Evolutionary conservation across 1,140 invertebrate species (phyloP).

Genomic region (Drosophila novamexicana): DNA sequence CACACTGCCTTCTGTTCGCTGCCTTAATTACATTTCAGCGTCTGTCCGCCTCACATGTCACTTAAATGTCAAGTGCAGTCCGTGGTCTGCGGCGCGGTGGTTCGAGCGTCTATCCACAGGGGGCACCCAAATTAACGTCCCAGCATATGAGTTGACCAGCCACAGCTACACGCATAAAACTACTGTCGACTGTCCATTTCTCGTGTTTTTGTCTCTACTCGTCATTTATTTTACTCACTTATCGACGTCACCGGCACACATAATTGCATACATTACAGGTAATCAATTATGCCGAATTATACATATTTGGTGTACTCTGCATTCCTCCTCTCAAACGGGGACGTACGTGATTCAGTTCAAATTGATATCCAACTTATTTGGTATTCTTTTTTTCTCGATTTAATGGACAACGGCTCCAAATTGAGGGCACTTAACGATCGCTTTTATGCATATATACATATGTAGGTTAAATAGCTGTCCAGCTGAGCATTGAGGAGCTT

Average conservation of each 20-base stretch:
- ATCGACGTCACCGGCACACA: slow-evolving; percentile 37
- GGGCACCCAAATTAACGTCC: slow-evolving; percentile 13
- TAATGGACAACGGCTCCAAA: slow-evolving; percentile 28
- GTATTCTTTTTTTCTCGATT: not conserved
- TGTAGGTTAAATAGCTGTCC: slow-evolving; percentile 14
- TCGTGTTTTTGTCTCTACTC: slow-evolving; percentile 12
- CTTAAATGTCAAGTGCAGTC: slow-evolving; percentile 73
- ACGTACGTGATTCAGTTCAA: slow-evolving; percentile 45
- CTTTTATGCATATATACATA: slow-evolving; percentile 3
- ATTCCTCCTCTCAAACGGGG: slow-evolving; percentile 2
- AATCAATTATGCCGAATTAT: slow-evolving; percentile 73
- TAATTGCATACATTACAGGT: slow-evolving; percentile 64
- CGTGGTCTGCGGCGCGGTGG: not conserved
- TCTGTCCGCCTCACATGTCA: slow-evolving; percentile 50
- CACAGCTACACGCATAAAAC: slow-evolving; percentile 1
- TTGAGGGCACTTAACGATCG: slow-evolving; percentile 51
- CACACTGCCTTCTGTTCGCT: not conserved
- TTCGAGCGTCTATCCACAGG: slow-evolving; percentile 15
- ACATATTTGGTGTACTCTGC: slow-evolving; percentile 47
- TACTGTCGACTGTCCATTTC: slow-evolving; percentile 7
- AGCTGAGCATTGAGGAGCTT: not conserved
- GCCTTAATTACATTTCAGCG: slow-evolving; percentile 66
- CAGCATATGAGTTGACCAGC: not conserved
- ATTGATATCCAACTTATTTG: slow-evolving; percentile 27
- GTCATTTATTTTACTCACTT: slow-evolving; percentile 56